Evolutionary conservation across 1,140 invertebrate species (phyloP).

Genomic region (Drosophila ironensis): DNA sequence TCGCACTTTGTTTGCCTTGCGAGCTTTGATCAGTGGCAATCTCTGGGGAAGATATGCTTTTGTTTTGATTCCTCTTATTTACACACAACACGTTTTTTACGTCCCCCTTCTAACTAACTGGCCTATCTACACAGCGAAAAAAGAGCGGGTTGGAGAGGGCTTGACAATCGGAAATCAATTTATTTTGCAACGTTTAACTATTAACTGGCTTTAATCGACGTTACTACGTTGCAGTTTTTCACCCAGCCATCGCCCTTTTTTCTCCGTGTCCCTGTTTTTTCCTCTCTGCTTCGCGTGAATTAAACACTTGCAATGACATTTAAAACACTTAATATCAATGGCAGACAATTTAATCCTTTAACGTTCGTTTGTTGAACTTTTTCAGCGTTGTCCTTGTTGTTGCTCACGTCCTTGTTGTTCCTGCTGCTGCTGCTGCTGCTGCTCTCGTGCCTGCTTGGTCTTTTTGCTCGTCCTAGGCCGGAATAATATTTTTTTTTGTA

Average conservation of each 20-base stretch:
- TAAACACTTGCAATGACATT: slow-evolving; percentile 78
- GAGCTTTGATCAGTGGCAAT: slow-evolving; percentile 37
- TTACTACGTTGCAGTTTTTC: too few species aligned
- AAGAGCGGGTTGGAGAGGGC: neutral
- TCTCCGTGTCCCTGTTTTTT: neutral
- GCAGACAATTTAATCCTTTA: slow-evolving; percentile 78
- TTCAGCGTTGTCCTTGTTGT: slow-evolving; percentile 42
- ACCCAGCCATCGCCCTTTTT: too few species aligned
- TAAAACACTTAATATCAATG: slow-evolving; percentile 78
- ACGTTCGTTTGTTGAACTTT: slow-evolving; percentile 74
- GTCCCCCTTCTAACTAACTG: neutral
- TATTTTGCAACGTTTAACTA: too few species aligned
- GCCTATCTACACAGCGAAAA: slow-evolving; percentile 13
- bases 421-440: slow-evolving; percentile 9
- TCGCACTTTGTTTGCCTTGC: slow-evolving; percentile 49
- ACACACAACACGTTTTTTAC: slow-evolving; percentile 44
- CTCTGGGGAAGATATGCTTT: slow-evolving; percentile 38
- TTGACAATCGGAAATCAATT: neutral
- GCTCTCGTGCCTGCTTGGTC: slow-evolving; percentile 28
- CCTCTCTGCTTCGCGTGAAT: slow-evolving; percentile 47
- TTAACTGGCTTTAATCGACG: too few species aligned
- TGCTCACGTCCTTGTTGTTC: slow-evolving; percentile 22
- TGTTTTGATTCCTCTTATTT: slow-evolving; percentile 33
- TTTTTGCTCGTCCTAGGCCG: slow-evolving; percentile 40
- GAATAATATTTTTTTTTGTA: slow-evolving; percentile 55